phyloP scores from a whole-genome alignment of 2,113 vertebrate genomes.

The Rynchops niger region DNA sequence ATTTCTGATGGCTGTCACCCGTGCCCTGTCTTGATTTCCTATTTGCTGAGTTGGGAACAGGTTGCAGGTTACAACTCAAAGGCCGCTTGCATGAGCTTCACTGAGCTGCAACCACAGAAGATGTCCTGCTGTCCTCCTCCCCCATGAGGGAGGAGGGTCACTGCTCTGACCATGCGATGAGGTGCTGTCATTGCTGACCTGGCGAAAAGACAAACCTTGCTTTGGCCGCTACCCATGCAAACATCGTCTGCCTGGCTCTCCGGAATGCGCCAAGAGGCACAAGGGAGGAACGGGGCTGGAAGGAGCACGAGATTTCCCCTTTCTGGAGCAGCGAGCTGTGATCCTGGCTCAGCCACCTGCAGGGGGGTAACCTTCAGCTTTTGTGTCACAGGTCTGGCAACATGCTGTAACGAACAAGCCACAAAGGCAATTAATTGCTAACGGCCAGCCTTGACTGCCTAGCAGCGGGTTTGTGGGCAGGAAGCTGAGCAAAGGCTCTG shows the following conservation, averaged over 20 bases:
- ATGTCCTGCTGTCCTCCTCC: not conserved
- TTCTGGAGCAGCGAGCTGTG: not conserved
- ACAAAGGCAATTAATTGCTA: not conserved
- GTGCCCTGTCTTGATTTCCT: not conserved
- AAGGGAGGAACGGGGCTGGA: not conserved
- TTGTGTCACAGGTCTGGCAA: not conserved
- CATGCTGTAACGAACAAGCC: not conserved
- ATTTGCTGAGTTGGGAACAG: not conserved
- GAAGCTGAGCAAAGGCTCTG: not conserved
- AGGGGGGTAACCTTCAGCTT: not conserved
- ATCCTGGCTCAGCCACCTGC: not conserved
- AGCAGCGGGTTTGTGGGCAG: not conserved
- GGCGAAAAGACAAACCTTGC: not conserved
- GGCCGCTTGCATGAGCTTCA: not conserved
- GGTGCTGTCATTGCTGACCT: not conserved
- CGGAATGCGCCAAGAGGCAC: fast-evolving
- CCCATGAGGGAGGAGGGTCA: not conserved
- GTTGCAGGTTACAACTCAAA: not conserved
- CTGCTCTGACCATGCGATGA: fast-evolving
- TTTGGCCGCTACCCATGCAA: not conserved
- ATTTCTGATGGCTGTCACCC: not conserved
- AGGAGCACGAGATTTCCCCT: not conserved
- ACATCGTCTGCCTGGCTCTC: fast-evolving
- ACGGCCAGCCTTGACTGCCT: not conserved
- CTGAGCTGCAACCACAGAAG: not conserved